These are phyloP conservation scores for Trichomalopsis sarcophagae DNA, from an alignment of 1,140 invertebrate species.

Conservation along the genomic window DNA sequence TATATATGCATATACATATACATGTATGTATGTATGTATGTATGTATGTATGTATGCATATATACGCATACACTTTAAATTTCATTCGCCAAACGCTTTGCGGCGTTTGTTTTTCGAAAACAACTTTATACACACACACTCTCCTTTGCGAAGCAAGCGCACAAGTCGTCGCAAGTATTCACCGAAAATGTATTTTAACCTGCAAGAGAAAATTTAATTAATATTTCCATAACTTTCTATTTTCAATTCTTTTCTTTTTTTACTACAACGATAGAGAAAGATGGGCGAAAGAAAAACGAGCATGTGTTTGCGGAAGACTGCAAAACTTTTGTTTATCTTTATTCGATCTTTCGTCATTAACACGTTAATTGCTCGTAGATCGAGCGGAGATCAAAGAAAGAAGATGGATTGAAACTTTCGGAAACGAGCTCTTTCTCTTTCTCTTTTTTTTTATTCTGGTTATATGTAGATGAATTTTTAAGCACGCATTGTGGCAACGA, in stretches of 20 bases:
- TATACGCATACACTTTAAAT: neutral
- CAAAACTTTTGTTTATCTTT: constrained; percentile 23
- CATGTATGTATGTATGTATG: no score
- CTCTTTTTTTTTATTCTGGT: constrained; percentile 21
- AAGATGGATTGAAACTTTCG: constrained; percentile 20
- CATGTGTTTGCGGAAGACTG: constrained; percentile 27
- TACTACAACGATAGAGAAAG: constrained; percentile 17
- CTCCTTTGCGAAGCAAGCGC: constrained; percentile 46
- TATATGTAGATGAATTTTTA: constrained; percentile 35
- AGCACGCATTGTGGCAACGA: constrained; percentile 38
- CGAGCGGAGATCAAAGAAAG: constrained; percentile 47
- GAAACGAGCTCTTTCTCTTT: constrained; percentile 22
- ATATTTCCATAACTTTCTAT: constrained; percentile 22
- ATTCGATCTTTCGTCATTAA: constrained; percentile 26
- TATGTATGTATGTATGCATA: no score
- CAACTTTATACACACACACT: constrained; percentile 43
- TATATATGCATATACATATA: neutral
- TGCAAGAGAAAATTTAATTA: constrained; percentile 45
- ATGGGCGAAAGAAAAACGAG: constrained; percentile 9
- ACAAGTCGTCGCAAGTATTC: constrained; percentile 53
- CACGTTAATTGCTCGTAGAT: constrained; percentile 53
- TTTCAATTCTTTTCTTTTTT: constrained; percentile 8
- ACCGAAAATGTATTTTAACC: constrained; percentile 53
- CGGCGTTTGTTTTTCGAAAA: constrained; percentile 42
- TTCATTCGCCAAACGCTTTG: neutral